Evolutionary conservation across 37 sponge, comb jelly and placozoan species (phyloP).

Genomic region (Diacarnus erythraeanus): DNA sequence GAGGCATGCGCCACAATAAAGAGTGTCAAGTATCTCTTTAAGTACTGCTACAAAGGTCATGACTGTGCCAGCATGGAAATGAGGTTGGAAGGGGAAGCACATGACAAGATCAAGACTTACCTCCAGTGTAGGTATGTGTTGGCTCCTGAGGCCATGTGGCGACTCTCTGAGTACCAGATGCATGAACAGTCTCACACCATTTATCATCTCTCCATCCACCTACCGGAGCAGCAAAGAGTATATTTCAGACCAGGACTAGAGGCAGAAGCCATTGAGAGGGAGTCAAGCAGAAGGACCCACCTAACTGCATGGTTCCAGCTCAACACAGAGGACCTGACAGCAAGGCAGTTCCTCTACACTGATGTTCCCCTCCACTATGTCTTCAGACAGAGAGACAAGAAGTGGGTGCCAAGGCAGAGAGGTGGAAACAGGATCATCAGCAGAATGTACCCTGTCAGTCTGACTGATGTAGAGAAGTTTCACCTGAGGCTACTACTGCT

Average conservation of each 20-base stretch:
- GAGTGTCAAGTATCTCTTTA: conserved; percentile 4
- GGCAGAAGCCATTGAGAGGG: not conserved
- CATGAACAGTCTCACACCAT: conserved; percentile 9
- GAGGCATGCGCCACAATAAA: conserved; percentile 5
- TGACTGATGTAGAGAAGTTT: conserved; percentile 2
- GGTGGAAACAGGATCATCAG: conserved; percentile 10
- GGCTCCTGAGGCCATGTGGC: conserved; percentile 1
- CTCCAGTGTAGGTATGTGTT: not conserved
- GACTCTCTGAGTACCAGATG: not conserved
- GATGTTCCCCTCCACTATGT: not conserved
- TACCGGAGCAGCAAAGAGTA: not conserved
- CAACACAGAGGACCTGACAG: not conserved
- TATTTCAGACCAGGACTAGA: not conserved
- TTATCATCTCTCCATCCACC: not conserved
- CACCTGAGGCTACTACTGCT: conserved; percentile 10
- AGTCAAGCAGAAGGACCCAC: not conserved
- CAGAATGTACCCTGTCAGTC: conserved; percentile 1
- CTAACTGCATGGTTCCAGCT: conserved; percentile 1
- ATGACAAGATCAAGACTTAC: not conserved
- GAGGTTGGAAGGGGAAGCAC: too few relatives aligned
- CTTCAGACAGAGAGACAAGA: not conserved
- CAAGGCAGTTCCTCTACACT: not conserved
- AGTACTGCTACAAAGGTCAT: conserved; percentile 17
- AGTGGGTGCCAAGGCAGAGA: not conserved
- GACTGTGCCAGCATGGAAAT: not conserved